Conservation (phyloP, 2,113 vertebrate genomes). For the Mustela lutreola region DNA sequence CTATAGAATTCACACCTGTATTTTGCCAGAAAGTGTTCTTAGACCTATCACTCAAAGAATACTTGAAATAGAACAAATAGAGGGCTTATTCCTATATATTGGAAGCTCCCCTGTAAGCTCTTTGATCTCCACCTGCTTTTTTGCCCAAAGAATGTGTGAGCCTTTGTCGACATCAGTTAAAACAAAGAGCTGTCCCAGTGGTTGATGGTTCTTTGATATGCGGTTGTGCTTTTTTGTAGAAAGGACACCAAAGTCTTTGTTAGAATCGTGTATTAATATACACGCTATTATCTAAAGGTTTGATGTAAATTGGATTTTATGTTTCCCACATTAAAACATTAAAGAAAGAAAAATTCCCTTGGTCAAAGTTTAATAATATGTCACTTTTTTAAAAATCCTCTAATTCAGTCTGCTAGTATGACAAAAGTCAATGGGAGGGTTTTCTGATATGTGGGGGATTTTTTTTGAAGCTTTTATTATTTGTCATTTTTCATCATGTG, state of each 20-base stretch:
- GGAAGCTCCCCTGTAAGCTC: background rate
- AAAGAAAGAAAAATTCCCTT: conserved; percentile 4
- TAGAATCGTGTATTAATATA: conserved; percentile 42
- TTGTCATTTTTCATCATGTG: background rate
- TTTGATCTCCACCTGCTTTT: conserved; percentile 55
- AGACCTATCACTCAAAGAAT: background rate
- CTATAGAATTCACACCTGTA: background rate
- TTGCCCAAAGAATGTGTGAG: conserved; percentile 62
- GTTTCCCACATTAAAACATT: conserved; percentile 44
- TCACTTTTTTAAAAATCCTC: conserved; percentile 21
- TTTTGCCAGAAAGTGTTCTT: background rate
- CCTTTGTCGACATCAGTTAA: conserved; percentile 71
- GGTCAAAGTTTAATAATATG: conserved; percentile 46
- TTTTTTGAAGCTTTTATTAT: background rate
- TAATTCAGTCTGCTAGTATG: background rate
- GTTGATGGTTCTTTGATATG: conserved; percentile 68
- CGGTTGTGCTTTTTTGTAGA: conserved; percentile 35
- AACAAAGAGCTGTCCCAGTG: conserved; percentile 68
- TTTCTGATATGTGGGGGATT: background rate
- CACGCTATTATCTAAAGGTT: conserved; percentile 38
- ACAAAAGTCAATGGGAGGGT: background rate
- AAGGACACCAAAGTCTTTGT: conserved; percentile 69
- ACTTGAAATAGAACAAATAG: conserved; percentile 16
- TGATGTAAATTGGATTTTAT: conserved; percentile 54
- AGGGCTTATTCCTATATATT: background rate